Evolutionary conservation across 2,113 vertebrate genomes (phyloP).

Genomic region (Lepus americanus): DNA sequence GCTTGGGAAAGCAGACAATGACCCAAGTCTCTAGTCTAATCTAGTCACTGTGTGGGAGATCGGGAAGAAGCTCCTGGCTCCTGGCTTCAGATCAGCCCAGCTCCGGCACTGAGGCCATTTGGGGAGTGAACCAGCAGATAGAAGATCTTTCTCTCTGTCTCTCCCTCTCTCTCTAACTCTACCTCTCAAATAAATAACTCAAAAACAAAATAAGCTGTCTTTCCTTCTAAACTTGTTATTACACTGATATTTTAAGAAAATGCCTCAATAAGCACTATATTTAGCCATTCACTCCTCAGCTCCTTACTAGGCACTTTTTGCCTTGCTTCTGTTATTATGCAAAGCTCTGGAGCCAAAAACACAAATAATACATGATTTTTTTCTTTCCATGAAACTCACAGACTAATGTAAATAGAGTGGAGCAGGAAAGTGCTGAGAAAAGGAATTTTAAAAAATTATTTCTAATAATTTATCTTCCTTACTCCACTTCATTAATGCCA

Average conservation of each 20-base stretch:
- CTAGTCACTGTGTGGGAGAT: too few species aligned
- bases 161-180: too few species aligned
- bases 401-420: not conserved
- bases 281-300: not conserved
- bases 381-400: not conserved
- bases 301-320: not conserved
- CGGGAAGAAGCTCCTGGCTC: too few species aligned
- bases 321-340: not conserved
- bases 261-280: not conserved
- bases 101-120: too few species aligned
- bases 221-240: not conserved
- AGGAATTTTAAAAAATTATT: not conserved
- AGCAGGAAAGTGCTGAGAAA: not conserved
- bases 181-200: too few species aligned
- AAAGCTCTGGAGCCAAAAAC: not conserved
- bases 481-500: not conserved
- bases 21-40: too few species aligned
- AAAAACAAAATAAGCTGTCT: not conserved
- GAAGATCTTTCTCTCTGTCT: too few species aligned
- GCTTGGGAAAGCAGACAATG: too few species aligned
- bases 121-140: too few species aligned
- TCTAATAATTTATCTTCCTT: not conserved
- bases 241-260: constrained; percentile 6
- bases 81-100: too few species aligned
- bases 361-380: not conserved